Base-by-base conservation (phyloP, 2,888 invertebrate genomes). In the Gibbula magus region DNA sequence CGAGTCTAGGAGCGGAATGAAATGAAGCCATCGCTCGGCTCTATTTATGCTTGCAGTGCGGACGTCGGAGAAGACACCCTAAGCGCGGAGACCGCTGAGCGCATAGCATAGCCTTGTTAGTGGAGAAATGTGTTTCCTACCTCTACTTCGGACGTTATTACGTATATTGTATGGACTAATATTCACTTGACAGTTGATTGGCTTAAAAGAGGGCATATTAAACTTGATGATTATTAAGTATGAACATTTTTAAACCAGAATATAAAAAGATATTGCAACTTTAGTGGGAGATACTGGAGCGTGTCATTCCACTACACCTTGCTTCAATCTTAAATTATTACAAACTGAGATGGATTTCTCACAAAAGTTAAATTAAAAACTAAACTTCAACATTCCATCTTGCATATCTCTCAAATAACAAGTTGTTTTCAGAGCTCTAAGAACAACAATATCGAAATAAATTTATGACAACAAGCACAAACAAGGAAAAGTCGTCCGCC, bases 21-120 rank as follows among this genome's bases (percentile, higher is more conserved):
- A 75, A n/a, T 35, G 32, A 16, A 20, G 7, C 16, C 0, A n/a
- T 16, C n/a, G 54, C 52, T 29, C 32, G 75, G 45, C 54, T 32
- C 18, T 20, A 32, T 75, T 79, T 83, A 83, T 84, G 78, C 32
- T 70, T 7, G 74, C 67, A 66, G 85, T 83, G 86, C 88, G 87
- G 87, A 86, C 87, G 85, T 86, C 82, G 83, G 75, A 82, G 88
- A 85, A 84, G 81, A 77, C 87, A 85, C 79, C 75, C 75, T 18
- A 20, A 10, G 70, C 79, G 81, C n/a, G 81, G 81, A 81, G 84
- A 84, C 83, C 82, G 82, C 84, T 35, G 54, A 79, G 54, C 29
- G 52, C 77, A 66, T 29, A 32, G n/a, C 10, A 18, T 18, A 32
- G 39, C 70, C 70, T 70, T 39, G 32, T 70, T 32, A 35, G 20